Conservation (phyloP, 2,113 vertebrate species). For the Mionectes macconnelli region DNA sequence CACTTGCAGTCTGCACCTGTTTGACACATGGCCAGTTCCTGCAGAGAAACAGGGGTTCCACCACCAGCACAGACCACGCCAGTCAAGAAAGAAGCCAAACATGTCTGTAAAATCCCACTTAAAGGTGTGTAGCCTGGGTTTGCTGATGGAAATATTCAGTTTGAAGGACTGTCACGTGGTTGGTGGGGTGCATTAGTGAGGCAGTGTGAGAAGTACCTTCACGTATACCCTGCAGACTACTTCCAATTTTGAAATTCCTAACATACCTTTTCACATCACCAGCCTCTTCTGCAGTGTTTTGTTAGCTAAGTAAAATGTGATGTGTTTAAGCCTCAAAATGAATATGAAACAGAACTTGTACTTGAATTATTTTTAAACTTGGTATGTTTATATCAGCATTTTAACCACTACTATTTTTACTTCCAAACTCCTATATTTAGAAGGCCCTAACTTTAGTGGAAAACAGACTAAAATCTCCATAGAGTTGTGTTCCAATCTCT, state of each 20-base stretch:
- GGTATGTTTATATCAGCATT: not conserved
- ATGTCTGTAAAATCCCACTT: not conserved
- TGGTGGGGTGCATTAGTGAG: not conserved
- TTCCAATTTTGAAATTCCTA: not conserved
- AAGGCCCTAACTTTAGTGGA: not conserved
- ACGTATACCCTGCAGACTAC: not conserved
- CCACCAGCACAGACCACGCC: too few species aligned
- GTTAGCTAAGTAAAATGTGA: not conserved
- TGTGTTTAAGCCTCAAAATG: not conserved
- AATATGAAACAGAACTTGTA: not conserved
- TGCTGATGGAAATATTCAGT: not conserved
- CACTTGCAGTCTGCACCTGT: not conserved
- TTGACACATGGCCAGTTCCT: not conserved
- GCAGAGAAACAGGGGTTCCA: not conserved
- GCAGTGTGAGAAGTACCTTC: not conserved
- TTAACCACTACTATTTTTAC: not conserved
- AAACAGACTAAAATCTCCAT: not conserved
- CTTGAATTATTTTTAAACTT: not conserved
- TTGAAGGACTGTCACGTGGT: not conserved
- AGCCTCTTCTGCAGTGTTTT: not conserved
- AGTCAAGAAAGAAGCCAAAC: not conserved
- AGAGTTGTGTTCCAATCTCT: not conserved
- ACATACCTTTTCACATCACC: not conserved
- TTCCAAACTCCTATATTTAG: not conserved
- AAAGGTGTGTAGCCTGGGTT: not conserved